Evolutionary conservation across 2,888 invertebrate species (phyloP), one percentile per base, ranked within the genome.

Genomic region (Apantesis nais): DNA sequence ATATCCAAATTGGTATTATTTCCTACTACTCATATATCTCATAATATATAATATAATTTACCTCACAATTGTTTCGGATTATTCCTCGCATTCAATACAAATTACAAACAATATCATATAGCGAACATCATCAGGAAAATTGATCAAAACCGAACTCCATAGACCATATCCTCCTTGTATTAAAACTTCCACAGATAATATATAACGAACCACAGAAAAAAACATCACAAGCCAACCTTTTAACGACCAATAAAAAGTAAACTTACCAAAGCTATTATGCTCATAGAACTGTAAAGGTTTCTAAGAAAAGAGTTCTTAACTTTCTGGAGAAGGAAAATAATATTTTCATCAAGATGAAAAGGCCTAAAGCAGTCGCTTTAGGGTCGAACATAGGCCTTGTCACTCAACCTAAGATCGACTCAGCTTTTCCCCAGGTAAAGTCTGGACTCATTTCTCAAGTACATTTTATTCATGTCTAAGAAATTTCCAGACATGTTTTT

Each of bases 401-500:
- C 72, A 70, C 48, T 66, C 60, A 69, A 25, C 5, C 41, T 44
- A 29, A 22, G 55, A 62, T 62, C 55, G 61, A 55, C 52, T 55
- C 55, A 41, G 67, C 62, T 69, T 67, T 67, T 60, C 55, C 58
- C 58, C 29, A 58, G 58, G 58, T 29, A 58, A 16, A 64, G 41
- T 55, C 67, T 39, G 44, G 39, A 34, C 44, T 61, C 67, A 62
- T 64, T 67, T 71, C 65, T 71, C 71, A 73, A 68, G 64, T 74
- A 71, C 68, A 72, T 68, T 71, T 68, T 71, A 76, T 74, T 62
- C 66, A 60, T 48, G 41, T 60, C 71, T 48, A 34, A 72, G 41
- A 78, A 68, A 66, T 66, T 60, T 37, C 62, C 67, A 76, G 78
- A 80, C 76, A 16, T 65, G 66, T 80, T 80, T 80, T 76, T 75